phyloP scores from a whole-genome alignment of 2,113 vertebrate genomes.

The Polypterus bichir region DNA sequence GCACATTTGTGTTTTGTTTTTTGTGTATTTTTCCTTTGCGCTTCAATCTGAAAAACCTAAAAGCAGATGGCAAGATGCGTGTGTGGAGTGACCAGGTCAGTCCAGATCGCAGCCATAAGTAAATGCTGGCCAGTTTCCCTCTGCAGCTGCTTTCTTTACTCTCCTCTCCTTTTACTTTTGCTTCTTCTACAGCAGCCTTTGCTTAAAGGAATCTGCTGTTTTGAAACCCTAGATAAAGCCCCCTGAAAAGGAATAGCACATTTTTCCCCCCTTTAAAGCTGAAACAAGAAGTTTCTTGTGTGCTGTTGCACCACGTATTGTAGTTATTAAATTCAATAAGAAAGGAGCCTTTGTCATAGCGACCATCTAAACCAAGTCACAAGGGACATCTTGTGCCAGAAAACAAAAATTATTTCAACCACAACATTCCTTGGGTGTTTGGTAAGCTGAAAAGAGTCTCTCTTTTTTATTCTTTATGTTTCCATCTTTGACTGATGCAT shows the following conservation, averaged over 20 bases:
- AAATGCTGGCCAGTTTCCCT: too few species aligned
- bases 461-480: conserved; percentile 18
- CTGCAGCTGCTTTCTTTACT: not conserved
- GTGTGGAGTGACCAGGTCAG: too few species aligned
- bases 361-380: conserved; percentile 53
- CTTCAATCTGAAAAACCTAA: too few species aligned
- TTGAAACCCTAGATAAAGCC: not conserved
- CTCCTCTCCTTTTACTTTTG: not conserved
- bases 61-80: too few species aligned
- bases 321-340: conserved; percentile 54
- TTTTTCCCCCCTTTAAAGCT: conserved; percentile 9
- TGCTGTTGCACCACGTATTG: conserved; percentile 33
- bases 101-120: too few species aligned
- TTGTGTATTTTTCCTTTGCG: too few species aligned
- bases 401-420: conserved; percentile 51
- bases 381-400: conserved; percentile 56
- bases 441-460: conserved; percentile 44
- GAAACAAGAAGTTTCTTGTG: conserved; percentile 39
- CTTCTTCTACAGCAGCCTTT: not conserved
- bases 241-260: not conserved
- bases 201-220: not conserved
- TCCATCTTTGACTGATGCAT: conserved; percentile 19
- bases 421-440: conserved; percentile 49
- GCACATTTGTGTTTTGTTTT: too few species aligned
- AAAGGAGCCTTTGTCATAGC: conserved; percentile 66